Base-by-base conservation (phyloP, 1,140 invertebrate species). In the Psilanteris sp. region DNA sequence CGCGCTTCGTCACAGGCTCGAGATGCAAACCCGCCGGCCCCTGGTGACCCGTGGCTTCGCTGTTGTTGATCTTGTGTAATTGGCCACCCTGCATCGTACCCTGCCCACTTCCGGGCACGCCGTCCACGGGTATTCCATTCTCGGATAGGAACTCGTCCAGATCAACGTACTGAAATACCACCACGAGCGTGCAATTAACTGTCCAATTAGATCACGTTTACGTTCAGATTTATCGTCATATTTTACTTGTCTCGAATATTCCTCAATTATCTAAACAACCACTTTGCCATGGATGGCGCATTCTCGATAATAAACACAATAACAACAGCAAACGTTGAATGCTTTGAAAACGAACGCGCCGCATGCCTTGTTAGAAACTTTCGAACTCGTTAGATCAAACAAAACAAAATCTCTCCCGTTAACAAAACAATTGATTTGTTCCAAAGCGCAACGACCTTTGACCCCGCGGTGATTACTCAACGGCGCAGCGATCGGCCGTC, bases 111-210 rank as follows among this genome's bases (percentile, higher is more conserved):
- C 91, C 91, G 62, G 90, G 89, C 62, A 93, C 90, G 7, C 91
- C 93, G 83, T 95, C 94, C 54, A 93, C 92, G 54, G 94, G 94
- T 88, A 96, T 95, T 71, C 95, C 96, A 88, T 97, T 97, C 88
- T 97, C 96, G 73, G 94, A 95, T 75, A 98, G 91, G 89, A 98
- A 98, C 89, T 97, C 96, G 89, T 98, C 96, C 89, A 98, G 90
- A 89, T 98, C 96, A 90, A 97, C 96, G 88, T 97, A 97, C 93
- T 96, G 55, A 29, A 66, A 75, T 41, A 61, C 37, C 55, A 66
- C 26, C 64, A 59, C 2, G 32, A 39, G 0, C n/a, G 41, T 50
- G 41, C 41, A 57, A 52, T 59, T 59, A 70, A 48, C 10, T 13
- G 27, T 27, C 14, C 34, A 41, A 55, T 48, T 31, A 48, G 7